These are phyloP conservation scores for Columba guinea DNA, from an alignment of 2,797 vertebrate species.

Conservation along the genomic window DNA sequence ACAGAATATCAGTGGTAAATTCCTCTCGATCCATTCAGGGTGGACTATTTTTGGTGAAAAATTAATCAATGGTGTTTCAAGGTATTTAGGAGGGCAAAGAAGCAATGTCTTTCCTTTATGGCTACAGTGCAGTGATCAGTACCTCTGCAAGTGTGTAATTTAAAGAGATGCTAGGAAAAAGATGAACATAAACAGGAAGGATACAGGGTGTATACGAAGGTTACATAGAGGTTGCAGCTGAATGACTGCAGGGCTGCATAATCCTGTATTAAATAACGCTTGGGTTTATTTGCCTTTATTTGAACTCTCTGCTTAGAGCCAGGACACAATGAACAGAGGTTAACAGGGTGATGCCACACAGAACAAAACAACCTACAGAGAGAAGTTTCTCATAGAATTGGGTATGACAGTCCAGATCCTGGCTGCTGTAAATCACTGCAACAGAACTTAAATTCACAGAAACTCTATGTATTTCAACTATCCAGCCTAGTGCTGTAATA, in stretches of 20 bases:
- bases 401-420: background rate
- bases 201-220: slow-evolving; percentile 15
- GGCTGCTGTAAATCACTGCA: background rate
- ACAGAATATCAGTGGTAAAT: background rate
- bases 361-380: background rate
- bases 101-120: slow-evolving; percentile 66
- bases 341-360: background rate
- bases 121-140: slow-evolving; percentile 55
- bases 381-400: background rate
- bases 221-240: slow-evolving; percentile 38
- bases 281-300: slow-evolving; percentile 36
- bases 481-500: background rate
- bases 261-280: background rate
- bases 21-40: background rate
- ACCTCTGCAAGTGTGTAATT: slow-evolving; percentile 61
- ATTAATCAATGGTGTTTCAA: slow-evolving; percentile 11
- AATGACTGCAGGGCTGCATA: slow-evolving; percentile 46
- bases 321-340: background rate
- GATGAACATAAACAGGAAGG: slow-evolving; percentile 60
- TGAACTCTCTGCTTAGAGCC: slow-evolving; percentile 21
- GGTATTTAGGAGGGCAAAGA: slow-evolving; percentile 64
- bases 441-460: background rate
- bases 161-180: slow-evolving; percentile 57
- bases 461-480: background rate
- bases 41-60: slow-evolving; percentile 32